Percentiles rank a stretch among this genome's conserved stretches.
These are phyloP conservation scores for Bellardia bayeri DNA, from an alignment of 2,888 invertebrate genomes.

Conservation along the genomic window DNA sequence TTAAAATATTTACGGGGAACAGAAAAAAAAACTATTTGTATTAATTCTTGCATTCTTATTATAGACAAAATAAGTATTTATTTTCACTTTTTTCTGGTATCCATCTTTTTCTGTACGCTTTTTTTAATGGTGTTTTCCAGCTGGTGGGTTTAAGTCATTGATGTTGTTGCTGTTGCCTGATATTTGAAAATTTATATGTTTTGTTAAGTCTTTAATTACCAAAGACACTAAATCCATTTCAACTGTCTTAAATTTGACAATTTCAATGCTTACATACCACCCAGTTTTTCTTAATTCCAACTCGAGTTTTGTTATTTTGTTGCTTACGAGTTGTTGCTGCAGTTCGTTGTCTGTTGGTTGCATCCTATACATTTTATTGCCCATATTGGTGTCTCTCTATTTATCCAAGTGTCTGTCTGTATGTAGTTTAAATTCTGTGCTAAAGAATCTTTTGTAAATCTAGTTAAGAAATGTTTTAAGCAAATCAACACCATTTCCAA, in stretches of 20 bases:
- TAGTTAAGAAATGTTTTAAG: conserved; percentile 61
- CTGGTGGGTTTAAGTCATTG: conserved; percentile 36
- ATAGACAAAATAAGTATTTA: conserved; percentile 39
- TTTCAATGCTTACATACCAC: conserved; percentile 82
- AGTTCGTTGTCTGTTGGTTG: conserved; percentile 13
- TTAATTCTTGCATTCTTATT: conserved; percentile 36
- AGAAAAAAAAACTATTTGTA: conserved; percentile 44
- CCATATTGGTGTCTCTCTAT: conserved; percentile 16
- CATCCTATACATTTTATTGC: conserved; percentile 43
- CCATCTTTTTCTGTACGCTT: conserved; percentile 4
- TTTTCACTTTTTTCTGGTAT: conserved; percentile 1
- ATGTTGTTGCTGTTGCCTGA: conserved; percentile 28
- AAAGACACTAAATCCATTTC: conserved; percentile 82
- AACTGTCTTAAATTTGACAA: conserved; percentile 82
- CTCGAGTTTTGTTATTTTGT: conserved; percentile 43
- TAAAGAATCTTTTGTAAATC: conserved; percentile 55
- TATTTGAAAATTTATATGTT: conserved; percentile 71
- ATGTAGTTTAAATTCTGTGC: conserved; percentile 30
- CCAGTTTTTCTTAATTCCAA: conserved; percentile 74
- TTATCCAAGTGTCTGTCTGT: conserved; percentile 40
- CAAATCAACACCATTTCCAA: conserved; percentile 41
- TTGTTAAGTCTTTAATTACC: conserved; percentile 80
- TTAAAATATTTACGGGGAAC: conserved; percentile 61
- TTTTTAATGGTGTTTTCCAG: background rate
- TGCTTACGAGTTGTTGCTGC: conserved; percentile 11